Base-by-base conservation (phyloP, 2,888 invertebrate species). In the Euclidia mi region DNA sequence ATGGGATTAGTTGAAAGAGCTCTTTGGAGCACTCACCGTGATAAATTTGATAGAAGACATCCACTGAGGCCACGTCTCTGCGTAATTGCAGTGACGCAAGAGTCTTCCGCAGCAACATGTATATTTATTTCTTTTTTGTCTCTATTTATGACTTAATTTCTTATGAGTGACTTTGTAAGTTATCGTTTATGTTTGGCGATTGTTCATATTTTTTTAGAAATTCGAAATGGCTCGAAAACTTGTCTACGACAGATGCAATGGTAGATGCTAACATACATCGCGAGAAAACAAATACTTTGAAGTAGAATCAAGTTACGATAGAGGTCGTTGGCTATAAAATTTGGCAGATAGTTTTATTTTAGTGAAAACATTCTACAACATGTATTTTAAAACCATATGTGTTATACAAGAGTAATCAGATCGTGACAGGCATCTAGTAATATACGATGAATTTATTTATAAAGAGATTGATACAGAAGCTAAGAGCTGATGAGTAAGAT, bases 131-230 rank as follows among this genome's bases (percentile, higher is more conserved):
- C 56, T 57, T 37, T n/a, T 67, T 55, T 72, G 56, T 41, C 43
- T 61, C 56, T 67, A 68, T 78, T 73, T 78, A 78, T 78, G 61
- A 53, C 38, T 65, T 47, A 46, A 56, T 68, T 65, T 67, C 57
- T 67, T 63, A 65, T 56, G 58, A 59, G 60, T 61, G 67, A 64
- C 67, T 63, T 70, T 64, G 52, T 66, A 61, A 72, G 52, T 71
- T 71, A 64, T 64, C 31, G 71, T 61, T 63, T 64, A 52, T 44
- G 34, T 56, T 56, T 38, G 38, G 15, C 48, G 32, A 56, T 44
- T 48, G 44, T 48, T 56, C 42, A 49, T 56, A 49, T 44, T 56
- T 56, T 28, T 25, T 56, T 49, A 34, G 44, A 41, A 56, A 40
- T 44, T 49, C 34, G 38, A 49, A 49, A 40, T 37, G 43, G 28